Conservation (phyloP, 2,888 invertebrate genomes). For the Tiliacea aurago region DNA sequence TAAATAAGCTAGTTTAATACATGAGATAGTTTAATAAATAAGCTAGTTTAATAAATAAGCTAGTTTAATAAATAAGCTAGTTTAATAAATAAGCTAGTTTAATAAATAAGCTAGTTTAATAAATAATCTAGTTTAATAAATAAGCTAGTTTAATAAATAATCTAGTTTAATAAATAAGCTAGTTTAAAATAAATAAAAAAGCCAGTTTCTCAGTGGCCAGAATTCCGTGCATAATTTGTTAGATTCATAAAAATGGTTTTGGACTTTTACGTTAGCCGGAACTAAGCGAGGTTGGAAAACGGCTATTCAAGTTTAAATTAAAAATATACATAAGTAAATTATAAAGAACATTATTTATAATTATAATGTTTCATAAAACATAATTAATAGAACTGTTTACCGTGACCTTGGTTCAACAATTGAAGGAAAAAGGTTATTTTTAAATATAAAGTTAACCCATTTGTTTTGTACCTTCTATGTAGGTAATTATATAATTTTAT, state of each 20-base stretch:
- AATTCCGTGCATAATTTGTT: not conserved
- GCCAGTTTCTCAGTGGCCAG: not conserved
- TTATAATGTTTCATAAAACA: not conserved
- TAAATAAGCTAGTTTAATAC: not conserved
- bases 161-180: too few species aligned
- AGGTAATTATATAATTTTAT: not conserved
- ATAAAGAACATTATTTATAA: not conserved
- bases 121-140: too few species aligned
- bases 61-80: not conserved
- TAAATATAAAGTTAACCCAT: not conserved
- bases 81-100: not conserved
- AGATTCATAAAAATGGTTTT: not conserved
- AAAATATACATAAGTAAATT: not conserved
- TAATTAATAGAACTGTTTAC: not conserved
- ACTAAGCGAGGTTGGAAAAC: not conserved
- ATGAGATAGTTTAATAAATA: too few species aligned
- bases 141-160: too few species aligned
- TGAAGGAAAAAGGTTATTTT: conserved; percentile 27
- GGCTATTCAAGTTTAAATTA: not conserved
- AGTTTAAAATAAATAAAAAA: not conserved
- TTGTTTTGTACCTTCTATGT: not conserved
- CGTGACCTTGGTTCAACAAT: conserved; percentile 16
- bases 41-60: not conserved
- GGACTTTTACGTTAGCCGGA: too few species aligned
- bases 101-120: too few species aligned